phyloP scores from a whole-genome alignment of 2,888 invertebrate genomes.

The Ceratothoa steindachneri region DNA sequence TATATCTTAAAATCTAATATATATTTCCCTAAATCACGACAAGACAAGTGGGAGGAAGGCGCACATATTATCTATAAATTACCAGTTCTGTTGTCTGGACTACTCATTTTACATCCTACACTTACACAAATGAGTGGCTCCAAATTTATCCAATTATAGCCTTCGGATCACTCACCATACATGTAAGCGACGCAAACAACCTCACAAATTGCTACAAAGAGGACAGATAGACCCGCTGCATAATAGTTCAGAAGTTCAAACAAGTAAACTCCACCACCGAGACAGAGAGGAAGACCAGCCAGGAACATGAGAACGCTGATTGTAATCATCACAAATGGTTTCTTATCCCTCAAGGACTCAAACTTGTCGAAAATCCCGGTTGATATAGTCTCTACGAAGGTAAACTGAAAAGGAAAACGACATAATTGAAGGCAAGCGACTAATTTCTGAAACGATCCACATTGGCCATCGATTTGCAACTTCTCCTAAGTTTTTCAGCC shows the following conservation, averaged over 20 bases:
- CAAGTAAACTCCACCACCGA: slow-evolving; percentile 57
- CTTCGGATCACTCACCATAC: slow-evolving; percentile 25
- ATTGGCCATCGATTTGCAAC: no score
- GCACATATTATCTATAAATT: no score
- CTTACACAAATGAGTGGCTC: no score
- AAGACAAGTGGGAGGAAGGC: no score
- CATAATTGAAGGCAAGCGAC: background rate
- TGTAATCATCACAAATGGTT: slow-evolving; percentile 7
- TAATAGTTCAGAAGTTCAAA: slow-evolving; percentile 58
- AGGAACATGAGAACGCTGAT: slow-evolving; percentile 18
- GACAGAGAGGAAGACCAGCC: slow-evolving; percentile 40
- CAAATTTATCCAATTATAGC: no score
- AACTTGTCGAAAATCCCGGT: slow-evolving; percentile 58
- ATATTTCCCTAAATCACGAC: no score
- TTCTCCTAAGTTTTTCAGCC: no score
- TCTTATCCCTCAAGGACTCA: slow-evolving; percentile 51
- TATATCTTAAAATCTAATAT: no score
- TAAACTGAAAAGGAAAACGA: slow-evolving; percentile 23
- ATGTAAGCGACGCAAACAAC: slow-evolving; percentile 51
- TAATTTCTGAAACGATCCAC: background rate
- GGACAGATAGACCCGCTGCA: slow-evolving; percentile 52
- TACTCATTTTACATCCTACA: no score
- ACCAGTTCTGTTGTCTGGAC: no score
- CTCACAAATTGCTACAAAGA: slow-evolving; percentile 55
- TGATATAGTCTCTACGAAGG: slow-evolving; percentile 57